These are phyloP conservation scores for Drosophila pseudotalamancana DNA, from an alignment of 2,888 invertebrate genomes.

Conservation along the genomic window DNA sequence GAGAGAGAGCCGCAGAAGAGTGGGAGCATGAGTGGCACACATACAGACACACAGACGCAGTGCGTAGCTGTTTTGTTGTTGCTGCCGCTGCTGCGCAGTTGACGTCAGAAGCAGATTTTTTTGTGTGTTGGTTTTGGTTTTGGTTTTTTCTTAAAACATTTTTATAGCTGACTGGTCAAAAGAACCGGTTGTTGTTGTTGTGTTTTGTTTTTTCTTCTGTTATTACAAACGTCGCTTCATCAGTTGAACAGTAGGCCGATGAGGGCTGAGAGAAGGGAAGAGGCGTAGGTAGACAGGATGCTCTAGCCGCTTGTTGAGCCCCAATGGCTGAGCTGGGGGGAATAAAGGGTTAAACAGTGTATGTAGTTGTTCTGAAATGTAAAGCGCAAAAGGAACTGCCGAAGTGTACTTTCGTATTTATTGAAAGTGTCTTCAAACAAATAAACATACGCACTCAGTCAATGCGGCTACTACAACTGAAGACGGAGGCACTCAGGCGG, in stretches of 20 bases:
- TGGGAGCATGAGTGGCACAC: conserved; percentile 32
- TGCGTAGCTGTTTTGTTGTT: conserved; percentile 43
- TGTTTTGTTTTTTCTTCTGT: conserved; percentile 29
- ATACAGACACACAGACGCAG: conserved; percentile 38
- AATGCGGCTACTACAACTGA: conserved; percentile 24
- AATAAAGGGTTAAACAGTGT: not conserved
- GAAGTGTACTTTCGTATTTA: conserved; percentile 2
- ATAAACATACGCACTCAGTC: conserved; percentile 6
- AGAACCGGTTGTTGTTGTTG: conserved; percentile 64
- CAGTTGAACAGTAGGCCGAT: conserved; percentile 35
- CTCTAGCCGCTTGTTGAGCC: conserved; percentile 24
- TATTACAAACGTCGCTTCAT: conserved; percentile 46
- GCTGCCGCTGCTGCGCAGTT: conserved; percentile 62
- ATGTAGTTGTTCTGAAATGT: not conserved
- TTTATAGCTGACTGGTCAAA: conserved; percentile 62
- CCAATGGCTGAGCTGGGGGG: not conserved
- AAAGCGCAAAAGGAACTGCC: not conserved
- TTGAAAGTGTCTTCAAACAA: conserved; percentile 19
- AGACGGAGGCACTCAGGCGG: conserved; percentile 36
- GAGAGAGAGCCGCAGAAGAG: conserved; percentile 16
- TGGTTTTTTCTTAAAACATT: conserved; percentile 47
- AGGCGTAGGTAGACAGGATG: conserved; percentile 13
- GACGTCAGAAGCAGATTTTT: conserved; percentile 69
- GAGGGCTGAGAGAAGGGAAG: conserved; percentile 6
- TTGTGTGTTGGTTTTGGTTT: conserved; percentile 34